Percentiles rank a stretch among this genome's conserved stretches.
These are phyloP conservation scores for Sarcophaga rosellei DNA, from an alignment of 2,888 invertebrate species.

Conservation along the genomic window DNA sequence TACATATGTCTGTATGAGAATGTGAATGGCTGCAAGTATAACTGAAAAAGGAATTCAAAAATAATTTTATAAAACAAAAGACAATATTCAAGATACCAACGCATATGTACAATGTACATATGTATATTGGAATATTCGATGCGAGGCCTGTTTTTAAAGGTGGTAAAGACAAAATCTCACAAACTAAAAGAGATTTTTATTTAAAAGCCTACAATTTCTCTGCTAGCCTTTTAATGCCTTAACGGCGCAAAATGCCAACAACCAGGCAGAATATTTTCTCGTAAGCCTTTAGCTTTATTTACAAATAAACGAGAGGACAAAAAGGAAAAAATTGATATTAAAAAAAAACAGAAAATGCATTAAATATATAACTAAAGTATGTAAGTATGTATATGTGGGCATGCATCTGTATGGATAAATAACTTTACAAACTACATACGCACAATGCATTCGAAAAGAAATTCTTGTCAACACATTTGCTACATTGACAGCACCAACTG, in stretches of 20 bases:
- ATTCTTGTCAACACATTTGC: conserved; percentile 60
- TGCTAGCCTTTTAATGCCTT: too few species aligned
- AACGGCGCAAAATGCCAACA: background rate
- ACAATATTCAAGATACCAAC: conserved; percentile 4
- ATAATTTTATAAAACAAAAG: conserved; percentile 32
- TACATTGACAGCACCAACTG: conserved; percentile 44
- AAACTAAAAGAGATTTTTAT: background rate
- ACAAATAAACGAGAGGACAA: conserved; percentile 10
- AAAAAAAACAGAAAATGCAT: background rate
- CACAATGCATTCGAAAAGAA: conserved; percentile 34
- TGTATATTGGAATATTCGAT: background rate
- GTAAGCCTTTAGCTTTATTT: conserved; percentile 36
- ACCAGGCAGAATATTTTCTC: conserved; percentile 44
- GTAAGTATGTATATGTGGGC: background rate
- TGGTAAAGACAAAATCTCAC: background rate
- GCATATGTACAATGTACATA: too few species aligned
- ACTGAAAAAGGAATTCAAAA: conserved; percentile 29
- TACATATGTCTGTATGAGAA: conserved; percentile 22
- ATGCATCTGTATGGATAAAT: conserved; percentile 5
- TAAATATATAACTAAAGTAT: conserved; percentile 7
- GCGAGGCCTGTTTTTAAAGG: background rate
- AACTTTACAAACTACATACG: conserved; percentile 58
- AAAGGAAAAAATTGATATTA: background rate
- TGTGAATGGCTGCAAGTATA: conserved; percentile 15
- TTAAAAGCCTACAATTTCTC: too few species aligned